A percentile compares a stretch with the other conserved stretches of the same genome.
Conservation (phyloP, 2,888 invertebrate genomes). For the Acanthosoma haemorrhoidale region DNA sequence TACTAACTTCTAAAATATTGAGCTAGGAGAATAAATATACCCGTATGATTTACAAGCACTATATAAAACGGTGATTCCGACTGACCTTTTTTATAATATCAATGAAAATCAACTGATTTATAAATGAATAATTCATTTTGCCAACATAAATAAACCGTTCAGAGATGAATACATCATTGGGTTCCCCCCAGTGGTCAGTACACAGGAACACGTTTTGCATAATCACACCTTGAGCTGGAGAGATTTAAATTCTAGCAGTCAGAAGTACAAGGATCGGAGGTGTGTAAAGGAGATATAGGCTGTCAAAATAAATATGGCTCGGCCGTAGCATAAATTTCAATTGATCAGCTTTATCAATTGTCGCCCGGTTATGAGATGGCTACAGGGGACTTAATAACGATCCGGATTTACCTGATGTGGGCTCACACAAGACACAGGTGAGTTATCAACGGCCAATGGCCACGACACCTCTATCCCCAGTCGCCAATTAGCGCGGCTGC, state of each 20-base stretch:
- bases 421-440: too few species aligned
- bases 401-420: background rate
- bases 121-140: slow-evolving; percentile 3
- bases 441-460: too few species aligned
- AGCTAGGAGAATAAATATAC: too few species aligned
- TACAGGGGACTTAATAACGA: background rate
- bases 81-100: background rate
- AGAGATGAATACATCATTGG: background rate
- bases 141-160: background rate
- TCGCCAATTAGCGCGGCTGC: slow-evolving; percentile 4
- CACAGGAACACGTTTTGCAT: slow-evolving; percentile 5
- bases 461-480: background rate
- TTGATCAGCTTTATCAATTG: slow-evolving; percentile 8
- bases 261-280: slow-evolving; percentile 1
- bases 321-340: background rate
- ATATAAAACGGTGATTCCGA: too few species aligned
- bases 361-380: too few species aligned
- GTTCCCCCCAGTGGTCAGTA: background rate
- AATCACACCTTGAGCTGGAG: background rate
- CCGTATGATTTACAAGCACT: too few species aligned
- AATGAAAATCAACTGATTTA: slow-evolving; percentile 7
- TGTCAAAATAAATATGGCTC: background rate
- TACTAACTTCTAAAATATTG: too few species aligned
- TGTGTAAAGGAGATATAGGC: slow-evolving; percentile 9
- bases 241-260: slow-evolving; percentile 10